phyloP scores from a whole-genome alignment of 1,140 invertebrate genomes.

The Drosophila oshimai region DNA sequence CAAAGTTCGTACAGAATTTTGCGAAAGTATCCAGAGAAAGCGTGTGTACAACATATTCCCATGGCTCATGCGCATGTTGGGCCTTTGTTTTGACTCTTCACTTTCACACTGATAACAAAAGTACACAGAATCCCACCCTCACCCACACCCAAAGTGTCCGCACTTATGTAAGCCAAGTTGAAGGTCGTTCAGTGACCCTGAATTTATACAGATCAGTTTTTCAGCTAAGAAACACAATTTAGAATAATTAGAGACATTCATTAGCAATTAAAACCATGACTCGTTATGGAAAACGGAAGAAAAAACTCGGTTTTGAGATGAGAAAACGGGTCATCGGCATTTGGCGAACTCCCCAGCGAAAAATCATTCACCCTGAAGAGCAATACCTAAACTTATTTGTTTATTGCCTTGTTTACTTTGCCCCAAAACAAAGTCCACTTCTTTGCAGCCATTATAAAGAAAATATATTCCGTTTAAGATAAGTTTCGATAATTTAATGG shows the following conservation, averaged over 20 bases:
- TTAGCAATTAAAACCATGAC: slow-evolving; percentile 8
- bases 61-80: slow-evolving; percentile 55
- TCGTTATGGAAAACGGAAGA: slow-evolving; percentile 15
- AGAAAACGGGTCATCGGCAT: not conserved
- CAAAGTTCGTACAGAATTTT: slow-evolving; percentile 22
- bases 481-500: slow-evolving; percentile 23
- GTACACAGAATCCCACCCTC: slow-evolving; percentile 7
- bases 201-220: no score
- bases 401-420: slow-evolving; percentile 19
- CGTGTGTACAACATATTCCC: slow-evolving; percentile 8
- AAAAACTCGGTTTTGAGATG: not conserved
- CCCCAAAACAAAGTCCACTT: not conserved
- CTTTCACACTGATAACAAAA: slow-evolving; percentile 38
- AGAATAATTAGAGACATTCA: slow-evolving; percentile 30
- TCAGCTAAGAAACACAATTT: slow-evolving; percentile 3
- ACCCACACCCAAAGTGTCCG: not conserved
- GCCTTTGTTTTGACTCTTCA: slow-evolving; percentile 35
- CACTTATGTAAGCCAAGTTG: slow-evolving; percentile 55
- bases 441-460: not conserved
- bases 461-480: slow-evolving; percentile 15
- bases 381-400: not conserved
- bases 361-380: slow-evolving; percentile 1
- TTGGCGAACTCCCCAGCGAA: not conserved
- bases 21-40: not conserved
- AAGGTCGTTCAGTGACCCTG: slow-evolving; percentile 67